phyloP scores from a whole-genome alignment of 2,888 invertebrate species.

The Caenorhabditis sp. region DNA sequence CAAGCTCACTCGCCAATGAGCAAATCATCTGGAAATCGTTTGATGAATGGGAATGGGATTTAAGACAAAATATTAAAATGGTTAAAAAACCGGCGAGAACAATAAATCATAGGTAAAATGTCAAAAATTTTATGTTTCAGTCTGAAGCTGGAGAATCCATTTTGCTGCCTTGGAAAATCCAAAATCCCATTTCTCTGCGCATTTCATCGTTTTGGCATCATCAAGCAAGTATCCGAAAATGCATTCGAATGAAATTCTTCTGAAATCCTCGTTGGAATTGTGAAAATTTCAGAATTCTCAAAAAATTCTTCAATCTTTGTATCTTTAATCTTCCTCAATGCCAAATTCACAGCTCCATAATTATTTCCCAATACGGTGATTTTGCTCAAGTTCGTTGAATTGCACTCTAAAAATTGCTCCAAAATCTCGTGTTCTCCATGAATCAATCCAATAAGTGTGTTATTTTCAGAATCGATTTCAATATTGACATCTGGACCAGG shows the following conservation, averaged over 20 bases:
- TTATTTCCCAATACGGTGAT: conserved; percentile 40
- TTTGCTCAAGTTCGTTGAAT: conserved; percentile 20
- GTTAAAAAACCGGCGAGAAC: conserved; percentile 5
- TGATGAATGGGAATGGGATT: background rate
- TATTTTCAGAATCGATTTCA: conserved; percentile 6
- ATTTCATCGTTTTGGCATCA: conserved; percentile 2
- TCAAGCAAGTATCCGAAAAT: conserved; percentile 21
- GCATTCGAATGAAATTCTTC: conserved; percentile 17
- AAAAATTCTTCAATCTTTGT: conserved; percentile 10
- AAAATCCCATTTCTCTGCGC: too few species aligned
- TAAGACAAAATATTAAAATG: conserved; percentile 3
- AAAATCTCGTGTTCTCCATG: conserved; percentile 44
- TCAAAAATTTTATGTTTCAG: too few species aligned
- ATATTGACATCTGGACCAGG: conserved; percentile 9
- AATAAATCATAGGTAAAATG: too few species aligned
- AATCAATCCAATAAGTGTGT: conserved; percentile 24
- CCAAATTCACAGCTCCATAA: conserved; percentile 27
- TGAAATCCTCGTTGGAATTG: conserved; percentile 6
- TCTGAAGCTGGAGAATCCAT: too few species aligned
- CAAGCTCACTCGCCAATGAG: conserved; percentile 32
- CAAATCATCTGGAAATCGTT: conserved; percentile 17
- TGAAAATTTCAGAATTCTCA: background rate
- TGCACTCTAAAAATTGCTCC: conserved; percentile 29
- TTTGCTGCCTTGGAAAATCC: too few species aligned
- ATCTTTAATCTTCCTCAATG: background rate